Evolutionary conservation across 2,888 invertebrate species (phyloP), one percentile per base, ranked within the genome.

Genomic region (Andrena trimmerana): DNA sequence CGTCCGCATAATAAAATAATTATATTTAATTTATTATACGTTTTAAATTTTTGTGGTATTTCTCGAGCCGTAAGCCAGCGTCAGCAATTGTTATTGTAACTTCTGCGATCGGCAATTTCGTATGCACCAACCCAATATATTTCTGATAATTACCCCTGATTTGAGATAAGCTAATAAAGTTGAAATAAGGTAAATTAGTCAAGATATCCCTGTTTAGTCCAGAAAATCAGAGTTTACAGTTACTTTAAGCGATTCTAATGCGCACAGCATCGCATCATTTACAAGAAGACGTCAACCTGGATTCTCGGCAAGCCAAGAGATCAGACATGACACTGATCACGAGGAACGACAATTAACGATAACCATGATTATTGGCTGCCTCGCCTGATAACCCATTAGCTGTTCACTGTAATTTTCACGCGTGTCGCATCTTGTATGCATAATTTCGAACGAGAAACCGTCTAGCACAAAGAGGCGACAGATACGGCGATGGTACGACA

Each of bases 371-470:
- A 60, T 36, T 8, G 63, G 29, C 36, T 36, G 63, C 33, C 57
- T 20, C 57, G 57, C 4, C 42, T 13, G 50, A 70, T 8, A 24
- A 42, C 70, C 6, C 24, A 8, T 71, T 50, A 50, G 29, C 48
- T 5, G 31, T 48, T 16, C n/a, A 71, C 16, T 13, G 20, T 71
- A 31, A 48, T 71, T 71, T 62, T 13, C 7, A 60, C 29, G n/a
- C 36, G 33, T 31, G 27, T 36, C 60, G n/a, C 42, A 16, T 33
- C 13, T 24, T 27, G 50, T 24, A 27, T 4, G 52, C 24, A 48
- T 67, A 72, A 65, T 76, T 75, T 65, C 24, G 31, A 59, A 20
- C 59, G 57, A 48, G 79, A 62, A 62, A 60, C 31, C 20, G 66
- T n/a, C n/a, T 24, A 24, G 42, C 24, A 68, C 42, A 52, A 68